Base-by-base conservation (phyloP, 2,113 vertebrate species). In the Noctilio leporinus region DNA sequence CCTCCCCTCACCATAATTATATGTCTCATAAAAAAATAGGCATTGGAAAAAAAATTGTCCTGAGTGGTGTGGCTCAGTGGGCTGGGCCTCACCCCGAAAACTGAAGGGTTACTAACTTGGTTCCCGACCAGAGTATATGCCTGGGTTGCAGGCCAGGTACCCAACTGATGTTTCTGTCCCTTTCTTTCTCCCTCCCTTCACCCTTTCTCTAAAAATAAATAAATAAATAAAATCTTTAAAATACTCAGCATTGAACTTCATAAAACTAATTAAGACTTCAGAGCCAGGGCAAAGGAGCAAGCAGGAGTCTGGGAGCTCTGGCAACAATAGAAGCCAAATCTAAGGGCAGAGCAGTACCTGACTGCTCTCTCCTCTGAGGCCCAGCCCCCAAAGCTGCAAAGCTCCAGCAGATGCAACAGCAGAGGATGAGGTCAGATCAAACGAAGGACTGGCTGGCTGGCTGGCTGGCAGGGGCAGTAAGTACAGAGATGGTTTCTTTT, bases 21-120 rank as follows among this genome's bases (percentile, higher is more conserved):
- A 92, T 97, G 95, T 97, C 97, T 98, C 95, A 96, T 97, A 97
- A 98, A 98, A 98, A 80, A 86, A n/a, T n/a, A n/a, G n/a, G n/a
- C n/a, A n/a, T n/a, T n/a, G n/a, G n/a, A n/a, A n/a, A n/a, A n/a
- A n/a, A n/a, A n/a, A n/a, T n/a, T n/a, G n/a, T n/a, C n/a, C n/a
- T n/a, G n/a, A n/a, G n/a, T n/a, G n/a, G n/a, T n/a, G n/a, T n/a
- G n/a, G n/a, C n/a, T n/a, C n/a, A n/a, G n/a, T n/a, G n/a, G n/a
- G n/a, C n/a, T n/a, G n/a, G n/a, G n/a, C n/a, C n/a, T n/a, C n/a
- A n/a, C n/a, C n/a, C n/a, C n/a, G n/a, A n/a, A n/a, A n/a, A n/a
- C n/a, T n/a, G n/a, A n/a, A n/a, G n/a, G n/a, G n/a, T n/a, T n/a
- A n/a, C n/a, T n/a, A n/a, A n/a, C n/a, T n/a, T n/a, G n/a, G n/a